Evolutionary conservation across 2,797 vertebrate genomes (phyloP), one percentile per base, ranked within the genome.

Genomic region (Acropternis orthonyx): DNA sequence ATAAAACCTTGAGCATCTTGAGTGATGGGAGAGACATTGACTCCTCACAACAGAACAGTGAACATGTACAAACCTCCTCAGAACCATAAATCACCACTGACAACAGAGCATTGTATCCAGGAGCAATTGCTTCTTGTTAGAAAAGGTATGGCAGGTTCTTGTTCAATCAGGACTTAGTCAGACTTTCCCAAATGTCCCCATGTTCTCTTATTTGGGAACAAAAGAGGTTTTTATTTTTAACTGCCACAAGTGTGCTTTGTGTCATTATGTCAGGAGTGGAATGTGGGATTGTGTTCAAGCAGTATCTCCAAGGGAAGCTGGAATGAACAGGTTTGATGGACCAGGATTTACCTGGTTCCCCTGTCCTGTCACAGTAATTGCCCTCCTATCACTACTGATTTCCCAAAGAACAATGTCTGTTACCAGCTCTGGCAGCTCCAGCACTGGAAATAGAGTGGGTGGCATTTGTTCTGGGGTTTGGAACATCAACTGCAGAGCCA

Each of bases 211-310:
- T 88, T 88, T 39, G 73, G 81, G 85, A 96, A 96, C 89, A 96
- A 97, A 96, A 81, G 85, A 26, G 85, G 89, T 81, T 94, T 92
- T 93, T 78, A 91, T 82, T 93, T 85, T 88, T 79, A 80, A 56
- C 68, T 63, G 39, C 76, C 62, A 66, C 62, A 4, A 83, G 36
- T 2, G n/a, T 49, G 59, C 78, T 88, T 89, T 75, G 12, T 87
- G 8, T 37, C 54, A 37, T 72, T 37, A 12, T 79, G 68, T 68
- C 75, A 55, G 56, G 39, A 34, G 66, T 13, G 79, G 75, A 93
- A 81, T 7, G 58, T 0, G 0, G 69, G 76, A 18, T 63, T 78
- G 82, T 75, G 66, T 88, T 91, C 2, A 11, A 89, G 71, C 32
- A 36, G 54, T 14, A 8, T 77, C 84, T 94, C 92, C 58, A 55